These are phyloP conservation scores for Amiota minor DNA, from an alignment of 2,888 invertebrate species.

Conservation along the genomic window DNA sequence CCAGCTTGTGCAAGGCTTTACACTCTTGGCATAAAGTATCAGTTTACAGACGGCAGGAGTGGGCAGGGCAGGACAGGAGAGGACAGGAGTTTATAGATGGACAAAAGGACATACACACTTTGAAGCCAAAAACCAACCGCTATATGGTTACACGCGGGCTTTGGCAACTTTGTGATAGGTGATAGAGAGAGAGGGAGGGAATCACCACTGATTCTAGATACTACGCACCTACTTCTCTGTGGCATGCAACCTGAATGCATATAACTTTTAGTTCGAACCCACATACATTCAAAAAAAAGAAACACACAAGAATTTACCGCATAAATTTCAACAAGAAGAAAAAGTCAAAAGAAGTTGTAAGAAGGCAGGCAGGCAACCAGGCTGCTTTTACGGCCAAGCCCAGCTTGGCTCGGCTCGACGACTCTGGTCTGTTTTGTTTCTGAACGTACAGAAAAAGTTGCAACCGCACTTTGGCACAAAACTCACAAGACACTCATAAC, in stretches of 20 bases:
- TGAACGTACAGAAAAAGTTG: slow-evolving; percentile 50
- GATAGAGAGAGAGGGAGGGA: too few species aligned
- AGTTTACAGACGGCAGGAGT: slow-evolving; percentile 1
- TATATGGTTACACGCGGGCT: slow-evolving; percentile 27
- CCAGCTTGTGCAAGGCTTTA: slow-evolving; percentile 28
- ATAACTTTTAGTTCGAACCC: slow-evolving; percentile 66
- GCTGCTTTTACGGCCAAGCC: background rate
- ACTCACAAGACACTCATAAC: slow-evolving; percentile 67
- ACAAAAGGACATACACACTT: slow-evolving; percentile 4
- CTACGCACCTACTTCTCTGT: background rate
- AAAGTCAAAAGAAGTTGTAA: slow-evolving; percentile 34
- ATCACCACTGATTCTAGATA: too few species aligned
- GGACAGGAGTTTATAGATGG: too few species aligned
- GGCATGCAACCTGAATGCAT: slow-evolving; percentile 50
- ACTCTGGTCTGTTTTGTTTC: background rate
- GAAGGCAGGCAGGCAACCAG: background rate
- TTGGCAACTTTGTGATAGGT: slow-evolving; percentile 8
- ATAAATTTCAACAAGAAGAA: slow-evolving; percentile 60
- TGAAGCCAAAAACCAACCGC: slow-evolving; percentile 31
- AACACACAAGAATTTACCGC: slow-evolving; percentile 61
- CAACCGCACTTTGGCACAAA: slow-evolving; percentile 67
- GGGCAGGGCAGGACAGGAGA: too few species aligned
- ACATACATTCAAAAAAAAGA: background rate
- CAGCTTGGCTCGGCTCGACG: background rate
- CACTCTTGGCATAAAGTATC: slow-evolving; percentile 29